These are phyloP conservation scores for Phragmatobia fuliginosa DNA, from an alignment of 2,888 invertebrate species.

Conservation along the genomic window DNA sequence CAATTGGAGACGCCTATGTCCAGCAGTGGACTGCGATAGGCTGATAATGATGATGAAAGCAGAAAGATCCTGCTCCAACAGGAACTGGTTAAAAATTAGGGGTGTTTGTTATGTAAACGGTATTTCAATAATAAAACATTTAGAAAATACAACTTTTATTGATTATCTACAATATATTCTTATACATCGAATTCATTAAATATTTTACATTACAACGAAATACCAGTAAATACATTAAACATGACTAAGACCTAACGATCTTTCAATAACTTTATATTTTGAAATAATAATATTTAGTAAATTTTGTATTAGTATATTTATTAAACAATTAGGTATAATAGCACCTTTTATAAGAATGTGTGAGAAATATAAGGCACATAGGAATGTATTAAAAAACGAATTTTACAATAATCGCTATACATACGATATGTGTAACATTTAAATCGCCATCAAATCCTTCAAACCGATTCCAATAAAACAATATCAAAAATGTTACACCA, in stretches of 20 bases:
- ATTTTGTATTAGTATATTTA: slow-evolving; percentile 44
- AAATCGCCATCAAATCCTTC: neutral
- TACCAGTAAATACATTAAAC: slow-evolving; percentile 74
- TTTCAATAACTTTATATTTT: slow-evolving; percentile 69
- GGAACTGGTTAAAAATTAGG: neutral
- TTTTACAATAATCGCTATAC: neutral
- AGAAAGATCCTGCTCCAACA: too few species aligned
- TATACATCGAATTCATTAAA: slow-evolving; percentile 74
- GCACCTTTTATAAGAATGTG: slow-evolving; percentile 65
- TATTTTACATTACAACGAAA: slow-evolving; percentile 79
- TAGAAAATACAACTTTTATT: slow-evolving; percentile 77
- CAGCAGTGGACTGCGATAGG: too few species aligned
- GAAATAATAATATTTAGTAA: slow-evolving; percentile 50
- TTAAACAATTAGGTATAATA: slow-evolving; percentile 58
- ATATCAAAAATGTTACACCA: neutral
- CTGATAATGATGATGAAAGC: too few species aligned
- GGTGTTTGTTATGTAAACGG: slow-evolving; percentile 20
- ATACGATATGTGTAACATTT: neutral
- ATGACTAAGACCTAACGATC: slow-evolving; percentile 82
- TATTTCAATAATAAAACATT: slow-evolving; percentile 25
- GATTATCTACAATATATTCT: slow-evolving; percentile 82
- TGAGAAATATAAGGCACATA: slow-evolving; percentile 57
- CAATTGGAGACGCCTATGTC: too few species aligned
- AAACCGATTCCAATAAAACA: neutral
- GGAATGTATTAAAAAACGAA: slow-evolving; percentile 34